These are phyloP conservation scores for Oreamnos americanus DNA, from an alignment of 2,113 vertebrate genomes.

Conservation along the genomic window DNA sequence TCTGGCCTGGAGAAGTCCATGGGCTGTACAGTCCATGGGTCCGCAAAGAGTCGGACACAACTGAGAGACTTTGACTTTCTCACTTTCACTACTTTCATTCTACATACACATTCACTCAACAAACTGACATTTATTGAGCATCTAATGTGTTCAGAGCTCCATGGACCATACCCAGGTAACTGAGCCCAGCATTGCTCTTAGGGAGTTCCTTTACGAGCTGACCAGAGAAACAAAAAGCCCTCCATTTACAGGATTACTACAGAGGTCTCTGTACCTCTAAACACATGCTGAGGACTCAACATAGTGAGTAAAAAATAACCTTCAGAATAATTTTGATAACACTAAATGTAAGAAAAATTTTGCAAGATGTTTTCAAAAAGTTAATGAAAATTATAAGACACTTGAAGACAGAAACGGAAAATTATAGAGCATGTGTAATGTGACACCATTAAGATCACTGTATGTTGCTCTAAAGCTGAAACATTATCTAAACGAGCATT, in stretches of 20 bases:
- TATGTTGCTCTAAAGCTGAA: background rate
- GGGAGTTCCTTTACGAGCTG: background rate
- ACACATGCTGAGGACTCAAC: background rate
- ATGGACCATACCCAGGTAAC: background rate
- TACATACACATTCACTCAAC: background rate
- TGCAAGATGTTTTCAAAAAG: background rate
- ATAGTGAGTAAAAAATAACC: background rate
- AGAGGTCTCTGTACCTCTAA: background rate
- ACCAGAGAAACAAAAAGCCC: too few species aligned
- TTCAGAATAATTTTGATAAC: background rate
- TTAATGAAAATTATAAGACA: background rate
- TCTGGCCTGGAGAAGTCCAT: background rate
- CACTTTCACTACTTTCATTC: background rate
- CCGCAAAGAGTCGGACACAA: rapidly evolving
- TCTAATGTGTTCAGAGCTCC: background rate
- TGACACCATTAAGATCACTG: background rate
- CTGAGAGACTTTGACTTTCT: background rate
- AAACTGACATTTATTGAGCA: background rate
- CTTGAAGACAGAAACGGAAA: background rate
- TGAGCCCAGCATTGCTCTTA: background rate
- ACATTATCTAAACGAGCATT: background rate
- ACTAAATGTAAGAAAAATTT: background rate
- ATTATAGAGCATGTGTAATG: background rate
- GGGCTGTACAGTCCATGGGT: background rate
- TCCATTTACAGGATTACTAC: background rate